Percentiles rank a stretch among this genome's conserved stretches.
Conservation (phyloP, 2,113 vertebrate genomes). For the Alligator mississippiensis region DNA sequence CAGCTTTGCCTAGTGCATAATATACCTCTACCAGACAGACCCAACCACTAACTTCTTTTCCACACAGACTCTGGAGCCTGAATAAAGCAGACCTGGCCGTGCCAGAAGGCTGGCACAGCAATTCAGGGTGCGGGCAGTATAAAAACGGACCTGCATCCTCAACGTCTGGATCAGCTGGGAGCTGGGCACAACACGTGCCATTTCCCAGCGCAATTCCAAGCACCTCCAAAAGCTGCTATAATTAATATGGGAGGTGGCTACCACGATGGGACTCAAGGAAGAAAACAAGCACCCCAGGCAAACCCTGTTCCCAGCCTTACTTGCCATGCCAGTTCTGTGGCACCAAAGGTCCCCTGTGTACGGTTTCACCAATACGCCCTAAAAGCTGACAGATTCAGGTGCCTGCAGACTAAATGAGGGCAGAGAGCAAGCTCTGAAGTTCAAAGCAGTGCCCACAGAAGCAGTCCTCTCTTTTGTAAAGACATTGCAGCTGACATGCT, state of each 20-base stretch:
- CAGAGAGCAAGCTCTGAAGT: neutral
- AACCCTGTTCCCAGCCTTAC: neutral
- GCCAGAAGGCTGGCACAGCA: constrained; percentile 35
- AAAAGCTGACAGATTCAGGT: neutral
- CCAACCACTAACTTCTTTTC: constrained; percentile 70
- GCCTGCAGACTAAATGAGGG: neutral
- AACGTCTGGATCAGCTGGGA: constrained; percentile 60
- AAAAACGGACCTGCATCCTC: constrained; percentile 28
- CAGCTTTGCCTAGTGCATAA: constrained; percentile 40
- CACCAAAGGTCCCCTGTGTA: neutral
- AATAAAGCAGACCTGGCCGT: neutral
- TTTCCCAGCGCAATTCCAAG: constrained; percentile 48
- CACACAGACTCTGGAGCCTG: constrained; percentile 60
- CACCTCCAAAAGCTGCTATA: constrained; percentile 45
- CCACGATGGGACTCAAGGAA: neutral
- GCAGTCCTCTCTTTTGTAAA: neutral
- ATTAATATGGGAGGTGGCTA: constrained; percentile 3
- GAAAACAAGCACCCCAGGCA: constrained; percentile 19
- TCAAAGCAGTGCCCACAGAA: neutral
- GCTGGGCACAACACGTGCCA: neutral
- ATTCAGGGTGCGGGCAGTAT: constrained; percentile 22
- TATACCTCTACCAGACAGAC: constrained; percentile 55
- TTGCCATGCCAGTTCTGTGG: neutral
- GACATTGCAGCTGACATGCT: neutral
- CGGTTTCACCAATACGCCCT: neutral